Base-by-base conservation (phyloP, 2,113 vertebrate genomes). In the Cavia aperea region DNA sequence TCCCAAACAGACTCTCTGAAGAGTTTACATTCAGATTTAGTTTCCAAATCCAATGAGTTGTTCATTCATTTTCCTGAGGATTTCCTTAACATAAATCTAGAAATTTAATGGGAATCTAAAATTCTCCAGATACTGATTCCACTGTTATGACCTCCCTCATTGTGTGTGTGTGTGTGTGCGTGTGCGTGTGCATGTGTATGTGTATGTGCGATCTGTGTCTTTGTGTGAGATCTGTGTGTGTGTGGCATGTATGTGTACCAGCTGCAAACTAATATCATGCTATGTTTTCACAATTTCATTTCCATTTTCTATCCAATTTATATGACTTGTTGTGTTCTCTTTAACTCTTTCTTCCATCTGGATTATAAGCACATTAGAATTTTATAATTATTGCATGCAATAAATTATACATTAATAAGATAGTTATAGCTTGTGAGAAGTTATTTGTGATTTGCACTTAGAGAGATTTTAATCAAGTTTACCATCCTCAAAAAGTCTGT, bases 401-500 rank as follows among this genome's bases (percentile, higher is more conserved):
- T 97, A 97, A 97, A 98, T 96, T 97, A 95, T 90, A 96, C 97
- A 97, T 97, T 97, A 97, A 97, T 97, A 95, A 81, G 92, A 96
- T 96, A 90, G 96, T 96, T 97, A 97, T 96, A 91, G 91, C 90
- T 90, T 94, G 89, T 89, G 93, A 97, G 91, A 96, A 97, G 49
- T 79, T 56, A 79, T 79, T 54, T 97, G 96, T 96, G 95, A 96
- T 96, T 97, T 97, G 92, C 94, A 97, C 96, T 96, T 92, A 96
- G 96, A 97, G 90, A 93, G 94, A 97, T 97, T 98, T 98, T 98
- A 97, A 98, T 97, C 96, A 97, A 96, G 94, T 97, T 97, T 97
- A 96, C 92, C 81, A 95, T 96, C 97, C 94, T 97, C 93, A 93
- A 96, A 97, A 97, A 97, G 70, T 96, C 96, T 97, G 94, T 85